Conservation (phyloP, 2,888 invertebrate species). For the Zeuzera pyrina region DNA sequence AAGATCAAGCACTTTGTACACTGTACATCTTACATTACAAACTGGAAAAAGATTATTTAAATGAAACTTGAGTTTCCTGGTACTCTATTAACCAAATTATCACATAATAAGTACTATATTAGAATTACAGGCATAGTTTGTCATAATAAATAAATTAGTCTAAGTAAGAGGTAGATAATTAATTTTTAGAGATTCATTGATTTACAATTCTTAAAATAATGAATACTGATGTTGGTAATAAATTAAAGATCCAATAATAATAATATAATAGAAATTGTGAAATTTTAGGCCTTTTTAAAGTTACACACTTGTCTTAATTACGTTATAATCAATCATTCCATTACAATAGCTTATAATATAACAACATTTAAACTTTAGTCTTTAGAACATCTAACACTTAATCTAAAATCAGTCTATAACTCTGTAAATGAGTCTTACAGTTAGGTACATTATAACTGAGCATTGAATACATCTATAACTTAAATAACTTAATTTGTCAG, state of each 20-base stretch:
- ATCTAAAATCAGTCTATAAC: conserved; percentile 65
- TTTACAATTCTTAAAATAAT: conserved; percentile 49
- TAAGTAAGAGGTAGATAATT: conserved; percentile 66
- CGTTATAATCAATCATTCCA: conserved; percentile 1
- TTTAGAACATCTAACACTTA: conserved; percentile 58
- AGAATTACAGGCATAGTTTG: conserved; percentile 36
- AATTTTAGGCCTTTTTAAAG: neutral
- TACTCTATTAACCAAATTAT: conserved; percentile 36
- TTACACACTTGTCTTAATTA: neutral
- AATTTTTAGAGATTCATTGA: conserved; percentile 58
- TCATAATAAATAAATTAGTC: conserved; percentile 55
- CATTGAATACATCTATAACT: conserved; percentile 31
- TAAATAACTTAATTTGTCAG: too few species aligned
- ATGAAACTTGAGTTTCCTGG: conserved; percentile 18
- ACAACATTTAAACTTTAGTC: conserved; percentile 33
- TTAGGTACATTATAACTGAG: conserved; percentile 29
- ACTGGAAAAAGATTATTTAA: conserved; percentile 14
- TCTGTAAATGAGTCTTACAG: conserved; percentile 55
- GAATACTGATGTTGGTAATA: conserved; percentile 63
- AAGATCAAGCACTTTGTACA: conserved; percentile 69
- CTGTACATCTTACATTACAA: conserved; percentile 27
- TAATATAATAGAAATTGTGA: neutral
- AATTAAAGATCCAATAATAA: neutral
- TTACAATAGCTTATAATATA: neutral
- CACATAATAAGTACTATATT: conserved; percentile 39